These are phyloP conservation scores for Heliopora coerulea DNA, from an alignment of 92 coral and sea anemone genomes.

Conservation along the genomic window DNA sequence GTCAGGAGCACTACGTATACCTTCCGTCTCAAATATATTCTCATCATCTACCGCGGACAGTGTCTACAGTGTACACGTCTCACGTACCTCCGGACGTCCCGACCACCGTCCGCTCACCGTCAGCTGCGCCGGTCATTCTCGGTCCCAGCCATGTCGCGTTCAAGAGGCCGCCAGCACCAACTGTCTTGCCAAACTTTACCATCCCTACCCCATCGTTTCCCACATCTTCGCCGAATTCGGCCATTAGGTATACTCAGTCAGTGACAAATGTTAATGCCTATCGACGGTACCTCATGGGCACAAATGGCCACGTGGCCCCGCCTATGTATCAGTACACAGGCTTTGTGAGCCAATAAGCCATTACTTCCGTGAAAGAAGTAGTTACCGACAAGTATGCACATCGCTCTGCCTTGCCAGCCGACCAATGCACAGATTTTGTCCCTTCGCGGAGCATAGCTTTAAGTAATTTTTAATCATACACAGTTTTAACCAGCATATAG, in stretches of 20 bases:
- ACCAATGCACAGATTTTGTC: neutral
- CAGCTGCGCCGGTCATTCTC: constrained; percentile 30
- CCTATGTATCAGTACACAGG: constrained; percentile 35
- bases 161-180: constrained; percentile 29
- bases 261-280: constrained; percentile 8
- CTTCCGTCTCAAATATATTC: constrained; percentile 40
- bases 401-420: neutral
- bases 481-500: neutral
- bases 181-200: constrained; percentile 23
- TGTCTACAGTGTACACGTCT: constrained; percentile 30
- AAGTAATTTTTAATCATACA: neutral
- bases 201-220: constrained; percentile 22
- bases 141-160: constrained; percentile 39
- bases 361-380: neutral
- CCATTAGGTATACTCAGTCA: constrained; percentile 23
- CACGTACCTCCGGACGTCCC: constrained; percentile 25
- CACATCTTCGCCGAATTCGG: constrained; percentile 4
- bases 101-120: constrained; percentile 30
- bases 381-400: neutral
- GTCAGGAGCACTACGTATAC: constrained; percentile 29
- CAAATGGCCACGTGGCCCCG: constrained; percentile 12
- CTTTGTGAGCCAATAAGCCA: constrained; percentile 6
- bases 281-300: constrained; percentile 34
- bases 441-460: neutral
- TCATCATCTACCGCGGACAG: constrained; percentile 30